A percentile compares a stretch with the other conserved stretches of the same genome.
phyloP scores from a whole-genome alignment of 2,113 vertebrate genomes.

The Neodontobutis hainanensis region DNA sequence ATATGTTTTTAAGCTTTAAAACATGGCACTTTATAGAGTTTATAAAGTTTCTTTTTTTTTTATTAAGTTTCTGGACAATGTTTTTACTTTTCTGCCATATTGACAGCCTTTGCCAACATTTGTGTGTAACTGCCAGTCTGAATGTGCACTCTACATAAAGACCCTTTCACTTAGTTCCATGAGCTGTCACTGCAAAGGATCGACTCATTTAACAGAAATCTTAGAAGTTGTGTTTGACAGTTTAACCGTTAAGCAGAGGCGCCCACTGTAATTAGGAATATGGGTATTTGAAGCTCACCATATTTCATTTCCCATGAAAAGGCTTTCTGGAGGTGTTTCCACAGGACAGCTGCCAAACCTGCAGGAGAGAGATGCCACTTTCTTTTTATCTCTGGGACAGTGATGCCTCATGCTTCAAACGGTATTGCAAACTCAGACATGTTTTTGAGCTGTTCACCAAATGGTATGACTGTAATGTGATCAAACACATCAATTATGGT shows the following conservation, averaged over 20 bases:
- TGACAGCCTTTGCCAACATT: constrained; percentile 36
- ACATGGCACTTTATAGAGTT: constrained; percentile 3
- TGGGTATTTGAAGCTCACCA: not conserved
- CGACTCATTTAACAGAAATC: constrained; percentile 12
- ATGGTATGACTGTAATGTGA: not conserved
- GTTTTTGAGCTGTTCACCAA: not conserved
- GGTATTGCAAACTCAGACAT: not conserved
- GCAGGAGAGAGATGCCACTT: not conserved
- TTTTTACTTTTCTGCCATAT: constrained; percentile 22
- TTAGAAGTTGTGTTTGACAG: constrained; percentile 20
- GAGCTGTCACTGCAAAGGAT: constrained; percentile 7
- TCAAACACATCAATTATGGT: not conserved
- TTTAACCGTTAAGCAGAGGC: constrained; percentile 5
- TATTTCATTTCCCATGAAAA: constrained; percentile 9
- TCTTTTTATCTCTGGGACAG: not conserved
- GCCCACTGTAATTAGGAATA: constrained; percentile 6
- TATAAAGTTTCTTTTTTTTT: constrained; percentile 20
- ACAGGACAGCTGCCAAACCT: constrained; percentile 14
- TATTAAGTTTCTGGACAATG: not conserved
- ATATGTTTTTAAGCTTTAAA: not conserved
- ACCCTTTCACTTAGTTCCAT: constrained; percentile 25
- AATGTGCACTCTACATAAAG: constrained; percentile 36
- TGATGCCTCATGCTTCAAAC: constrained; percentile 6
- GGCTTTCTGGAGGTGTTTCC: constrained; percentile 2
- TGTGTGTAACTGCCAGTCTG: constrained; percentile 27